Base-by-base conservation (phyloP, 1,140 invertebrate genomes). In the Drosophila bocki region DNA sequence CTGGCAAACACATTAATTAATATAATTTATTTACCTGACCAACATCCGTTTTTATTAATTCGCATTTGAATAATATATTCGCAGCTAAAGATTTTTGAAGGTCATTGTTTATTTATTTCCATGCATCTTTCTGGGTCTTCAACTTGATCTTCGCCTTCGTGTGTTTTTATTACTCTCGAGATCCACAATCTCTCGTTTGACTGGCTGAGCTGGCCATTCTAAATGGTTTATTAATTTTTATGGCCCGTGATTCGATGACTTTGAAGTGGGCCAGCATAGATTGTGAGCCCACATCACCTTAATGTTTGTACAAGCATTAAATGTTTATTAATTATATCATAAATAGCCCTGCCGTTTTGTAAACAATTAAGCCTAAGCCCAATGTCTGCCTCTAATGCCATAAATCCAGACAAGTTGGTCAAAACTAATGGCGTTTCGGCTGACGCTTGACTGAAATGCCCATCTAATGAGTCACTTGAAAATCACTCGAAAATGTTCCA, bases 141-240 rank as follows among this genome's bases (percentile, higher is more conserved):
- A 77, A 63, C 39, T 76, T 54, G 62, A 59, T 74, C 44, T 48
- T 85, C 45, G 51, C 62, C 78, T 75, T 85, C 61, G 77, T 70
- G 42, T 70, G 60, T 54, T 74, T 82, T 75, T 69, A 62, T 54
- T 61, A 62, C 65, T 64, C 68, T 78, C 61, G 48, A 88, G 80
- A 75, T 88, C 51, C 76, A 88, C 68, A 75, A 90, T 88, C 77
- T 78, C 69, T 60, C 26, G 29, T 45, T 69, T 29, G 51, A 54
- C 51, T 22, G 58, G 54, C 44, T 42, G 41, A 54, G 54, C 44
- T 42, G 41, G 58, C 58, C 59, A 88, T 87, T 87, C 84, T 90
- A 78, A 80, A 63, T 78, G 68, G 56, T 48, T 80, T 82, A 67
- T 67, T 62, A 60, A 61, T 67, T 53, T 64, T 71, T 77, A 57